Evolutionary conservation across 1,140 invertebrate genomes (phyloP), one percentile per base, ranked within the genome.

Genomic region (Neocloeon triangulifer): DNA sequence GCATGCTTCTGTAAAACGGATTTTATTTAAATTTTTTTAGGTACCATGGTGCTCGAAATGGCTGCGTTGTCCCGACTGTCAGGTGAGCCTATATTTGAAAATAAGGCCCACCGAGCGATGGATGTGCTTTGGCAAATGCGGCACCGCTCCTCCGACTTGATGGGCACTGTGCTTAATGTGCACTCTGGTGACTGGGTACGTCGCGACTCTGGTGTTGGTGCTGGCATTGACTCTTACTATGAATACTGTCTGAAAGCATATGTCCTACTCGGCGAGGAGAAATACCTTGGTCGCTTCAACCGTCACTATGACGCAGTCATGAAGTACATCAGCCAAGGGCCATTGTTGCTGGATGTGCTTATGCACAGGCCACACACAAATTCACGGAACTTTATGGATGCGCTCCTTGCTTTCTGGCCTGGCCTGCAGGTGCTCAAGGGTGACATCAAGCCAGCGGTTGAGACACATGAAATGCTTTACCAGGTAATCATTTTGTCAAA

Each of bases 151-250:
- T 86, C 78, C 1, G 82, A 92, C 56, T 57, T 94, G 2, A 88
- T 92, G 75, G 86, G 86, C 14, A 89, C 84, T 9, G 81, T 91
- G 12, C 61, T 94, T 8, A 89, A 91, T 55, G 79, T 97, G n/a
- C 81, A 97, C 49, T 89, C 78, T 21, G 92, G 94, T 3, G 88
- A 96, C 53, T 97, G 91, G 91, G 71, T 96, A 4, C 59, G 89
- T 15, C 67, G 86, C 48, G 91, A 97, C 51, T 85, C 84, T 18
- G 89, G 91, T 3, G 88, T 97, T 13, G 94, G 94, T n/a, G 94
- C 92, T 23, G 92, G 94, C 7, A 96, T 96, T 40, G 92, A 98
- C 53, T 95, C 88, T 0, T 98, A 97, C 52, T 97, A 96, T 52
- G 92, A 97, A 54, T 98, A 98, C 54, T 82, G 86, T 40, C 64